Conservation (phyloP, 2,888 invertebrate genomes). For the Plemyria rubiginata region DNA sequence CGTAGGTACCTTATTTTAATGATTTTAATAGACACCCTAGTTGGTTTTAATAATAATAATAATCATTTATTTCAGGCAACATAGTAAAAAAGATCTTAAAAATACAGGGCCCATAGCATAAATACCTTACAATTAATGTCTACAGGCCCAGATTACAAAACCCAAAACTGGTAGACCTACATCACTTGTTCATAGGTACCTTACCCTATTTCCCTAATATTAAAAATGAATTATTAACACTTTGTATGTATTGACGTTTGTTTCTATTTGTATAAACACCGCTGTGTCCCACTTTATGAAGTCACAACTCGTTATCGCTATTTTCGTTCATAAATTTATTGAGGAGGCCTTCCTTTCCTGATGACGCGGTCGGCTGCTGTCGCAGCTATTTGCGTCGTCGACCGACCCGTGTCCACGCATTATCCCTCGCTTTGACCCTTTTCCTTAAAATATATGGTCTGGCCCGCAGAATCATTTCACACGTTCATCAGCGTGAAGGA, state of each 20-base stretch:
- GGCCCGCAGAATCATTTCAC: slow-evolving; percentile 57
- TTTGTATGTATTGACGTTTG: background rate
- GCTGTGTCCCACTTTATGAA: slow-evolving; percentile 27
- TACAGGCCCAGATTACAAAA: too few relatives aligned
- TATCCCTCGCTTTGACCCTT: slow-evolving; percentile 65
- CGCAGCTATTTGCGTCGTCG: slow-evolving; percentile 60
- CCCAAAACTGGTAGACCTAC: too few relatives aligned
- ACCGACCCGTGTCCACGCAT: slow-evolving; percentile 58
- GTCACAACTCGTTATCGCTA: slow-evolving; percentile 45
- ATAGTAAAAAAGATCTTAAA: too few relatives aligned
- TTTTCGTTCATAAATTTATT: slow-evolving; percentile 49
- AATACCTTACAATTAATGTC: too few relatives aligned
- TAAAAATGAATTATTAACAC: background rate
- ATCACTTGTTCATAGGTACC: background rate
- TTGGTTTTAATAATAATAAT: too few relatives aligned
- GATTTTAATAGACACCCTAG: too few relatives aligned
- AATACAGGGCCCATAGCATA: too few relatives aligned
- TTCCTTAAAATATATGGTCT: slow-evolving; percentile 57
- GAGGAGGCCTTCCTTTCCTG: slow-evolving; percentile 51
- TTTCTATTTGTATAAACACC: slow-evolving; percentile 21
- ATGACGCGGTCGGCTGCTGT: slow-evolving; percentile 54
- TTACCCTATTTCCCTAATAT: too few relatives aligned
- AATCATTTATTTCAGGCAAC: too few relatives aligned
- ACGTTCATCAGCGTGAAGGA: slow-evolving; percentile 50
- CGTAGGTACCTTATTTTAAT: too few relatives aligned